Evolutionary conservation across 1,140 invertebrate species (phyloP), one percentile per base, ranked within the genome.

Genomic region (Diorhabda carinulata): DNA sequence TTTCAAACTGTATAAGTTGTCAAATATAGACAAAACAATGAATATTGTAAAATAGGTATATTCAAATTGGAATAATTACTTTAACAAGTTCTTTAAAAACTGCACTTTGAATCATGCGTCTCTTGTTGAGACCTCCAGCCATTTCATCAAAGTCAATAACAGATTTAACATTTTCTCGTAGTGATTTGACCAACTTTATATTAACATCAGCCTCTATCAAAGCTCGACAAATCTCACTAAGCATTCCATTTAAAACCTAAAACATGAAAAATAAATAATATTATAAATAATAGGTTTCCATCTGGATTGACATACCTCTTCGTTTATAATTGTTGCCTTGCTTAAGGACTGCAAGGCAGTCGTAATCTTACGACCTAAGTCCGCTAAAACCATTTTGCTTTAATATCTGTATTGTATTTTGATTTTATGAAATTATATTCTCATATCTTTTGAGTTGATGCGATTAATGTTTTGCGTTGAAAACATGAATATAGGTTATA

Each of bases 81-180:
- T 99, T 99, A 4, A 99, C 93, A 57, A 99, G 89, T 86, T 99
- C 98, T 82, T 98, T 96, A 81, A 98, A 99, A 2, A 99, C 98
- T 70, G 97, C 96, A 73, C 94, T 97, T 81, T 99, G 97, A 78
- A 99, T 99, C 94, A 99, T 98, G 64, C 97, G 86, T 43, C 98
- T 85, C 80, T 99, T 99, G 82, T 99, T 99, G 42, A 99, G 88
- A 25, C 98, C 98, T 61, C 95, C 97, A 79, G 97, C 97, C 96
- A 99, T 99, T 80, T 99, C 98, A 81, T 99, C 97, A 86, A 99
- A 99, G 84, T 99, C 95, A 83, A 99, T 99, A 68, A 97, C 95
- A 60, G 90, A 87, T 61, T 95, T 89, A n/a, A 99, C 96, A 97
- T 99, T 99, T 86, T 98, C 96, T 73, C 97, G 86, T 7, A 99